Evolutionary conservation across 2,888 invertebrate genomes (phyloP).

Genomic region (Muscina levida): DNA sequence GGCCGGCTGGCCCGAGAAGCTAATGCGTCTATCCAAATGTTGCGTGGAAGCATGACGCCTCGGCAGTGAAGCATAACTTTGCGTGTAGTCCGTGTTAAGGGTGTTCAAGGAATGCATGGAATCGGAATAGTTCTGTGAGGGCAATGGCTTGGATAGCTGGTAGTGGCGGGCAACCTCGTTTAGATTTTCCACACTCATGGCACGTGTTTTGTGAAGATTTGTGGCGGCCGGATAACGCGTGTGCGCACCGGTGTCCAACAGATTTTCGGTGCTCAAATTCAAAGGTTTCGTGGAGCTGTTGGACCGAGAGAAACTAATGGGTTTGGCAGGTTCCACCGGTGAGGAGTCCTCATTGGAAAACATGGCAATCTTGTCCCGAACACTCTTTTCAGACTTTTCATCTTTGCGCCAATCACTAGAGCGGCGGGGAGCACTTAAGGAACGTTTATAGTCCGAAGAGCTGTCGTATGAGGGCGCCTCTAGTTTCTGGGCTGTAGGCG

Average conservation of each 20-base stretch:
- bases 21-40: constrained; percentile 65
- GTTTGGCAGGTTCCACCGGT: constrained; percentile 43
- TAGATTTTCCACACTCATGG: constrained; percentile 82
- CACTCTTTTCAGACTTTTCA: constrained; percentile 89
- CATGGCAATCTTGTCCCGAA: constrained; percentile 93
- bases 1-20: constrained; percentile 76
- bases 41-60: constrained; percentile 69
- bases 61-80: constrained; percentile 73
- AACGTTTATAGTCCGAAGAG: constrained; percentile 75
- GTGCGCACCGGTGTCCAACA: constrained; percentile 68
- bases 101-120: constrained; percentile 78
- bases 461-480: constrained; percentile 59
- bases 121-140: constrained; percentile 74
- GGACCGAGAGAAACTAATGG: constrained; percentile 66
- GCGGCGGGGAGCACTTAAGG: constrained; percentile 75
- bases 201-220: constrained; percentile 80
- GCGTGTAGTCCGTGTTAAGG: constrained; percentile 73
- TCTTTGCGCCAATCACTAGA: constrained; percentile 84
- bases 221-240: constrained; percentile 61
- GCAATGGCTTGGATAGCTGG: constrained; percentile 75
- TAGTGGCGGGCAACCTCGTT: constrained; percentile 77
- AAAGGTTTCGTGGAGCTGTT: constrained; percentile 73
- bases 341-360: constrained; percentile 83
- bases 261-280: constrained; percentile 79
- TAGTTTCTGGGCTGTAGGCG: constrained; percentile 66